These are phyloP conservation scores for Solen grandis DNA, from an alignment of 1,140 invertebrate species.

Conservation along the genomic window DNA sequence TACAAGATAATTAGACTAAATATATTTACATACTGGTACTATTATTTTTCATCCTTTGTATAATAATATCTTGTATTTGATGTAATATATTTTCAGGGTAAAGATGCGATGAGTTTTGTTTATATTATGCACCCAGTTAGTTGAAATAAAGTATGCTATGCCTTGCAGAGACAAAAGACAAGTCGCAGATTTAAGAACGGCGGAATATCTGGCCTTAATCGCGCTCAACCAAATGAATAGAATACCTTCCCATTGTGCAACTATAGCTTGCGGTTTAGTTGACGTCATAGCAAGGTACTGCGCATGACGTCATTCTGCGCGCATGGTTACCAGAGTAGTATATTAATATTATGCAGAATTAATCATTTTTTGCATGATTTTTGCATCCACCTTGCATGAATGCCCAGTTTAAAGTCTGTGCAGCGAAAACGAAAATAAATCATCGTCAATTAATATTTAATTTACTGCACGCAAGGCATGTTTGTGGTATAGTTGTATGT, in stretches of 20 bases:
- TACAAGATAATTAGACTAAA: not conserved
- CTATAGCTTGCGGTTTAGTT: conserved; percentile 57
- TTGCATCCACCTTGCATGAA: too few species aligned
- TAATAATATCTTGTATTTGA: not conserved
- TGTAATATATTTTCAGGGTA: not conserved
- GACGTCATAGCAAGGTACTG: conserved; percentile 56
- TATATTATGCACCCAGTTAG: too few species aligned
- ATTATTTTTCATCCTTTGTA: not conserved
- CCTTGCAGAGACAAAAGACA: conserved; percentile 59
- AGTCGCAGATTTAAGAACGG: conserved; percentile 52
- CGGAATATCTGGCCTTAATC: conserved; percentile 55
- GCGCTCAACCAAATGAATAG: conserved; percentile 49
- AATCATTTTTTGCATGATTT: too few species aligned
- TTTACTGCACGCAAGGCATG: too few species aligned
- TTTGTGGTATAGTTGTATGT: too few species aligned
- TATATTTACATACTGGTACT: conserved; percentile 12
- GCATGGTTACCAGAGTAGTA: too few species aligned
- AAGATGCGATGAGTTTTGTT: too few species aligned
- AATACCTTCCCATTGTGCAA: conserved; percentile 40
- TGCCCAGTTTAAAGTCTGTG: too few species aligned
- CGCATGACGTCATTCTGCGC: too few species aligned
- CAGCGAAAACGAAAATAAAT: too few species aligned
- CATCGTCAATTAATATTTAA: too few species aligned
- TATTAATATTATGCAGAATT: too few species aligned
- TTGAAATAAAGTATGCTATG: not conserved